Evolutionary conservation across 2,113 vertebrate species (phyloP).

Genomic region (Otocyon megalotis): DNA sequence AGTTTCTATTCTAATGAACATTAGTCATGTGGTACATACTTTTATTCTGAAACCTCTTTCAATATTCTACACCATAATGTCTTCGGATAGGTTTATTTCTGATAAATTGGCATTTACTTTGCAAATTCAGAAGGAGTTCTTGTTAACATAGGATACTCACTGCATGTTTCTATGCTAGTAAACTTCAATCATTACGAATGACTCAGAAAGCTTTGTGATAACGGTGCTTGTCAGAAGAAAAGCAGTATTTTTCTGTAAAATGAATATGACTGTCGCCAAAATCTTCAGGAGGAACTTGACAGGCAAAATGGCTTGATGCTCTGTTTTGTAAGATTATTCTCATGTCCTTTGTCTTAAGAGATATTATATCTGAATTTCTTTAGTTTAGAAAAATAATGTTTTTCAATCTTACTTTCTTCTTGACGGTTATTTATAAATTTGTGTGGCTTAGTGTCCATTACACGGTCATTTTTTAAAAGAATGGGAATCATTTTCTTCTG

Average conservation of each 20-base stretch:
- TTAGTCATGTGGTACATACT: not conserved
- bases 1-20: slow-evolving; percentile 53
- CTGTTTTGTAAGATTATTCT: slow-evolving; percentile 62
- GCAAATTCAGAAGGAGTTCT: slow-evolving; percentile 36
- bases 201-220: slow-evolving; percentile 51
- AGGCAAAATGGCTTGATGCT: slow-evolving; percentile 18
- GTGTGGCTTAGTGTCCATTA: not conserved
- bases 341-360: not conserved
- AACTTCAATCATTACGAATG: slow-evolving; percentile 50
- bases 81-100: slow-evolving; percentile 57
- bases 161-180: slow-evolving; percentile 51
- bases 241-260: slow-evolving; percentile 44
- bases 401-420: not conserved
- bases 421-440: slow-evolving; percentile 28
- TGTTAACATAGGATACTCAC: slow-evolving; percentile 19
- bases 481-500: not conserved
- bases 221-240: slow-evolving; percentile 19
- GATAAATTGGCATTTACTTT: slow-evolving; percentile 59
- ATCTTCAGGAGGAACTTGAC: slow-evolving; percentile 31
- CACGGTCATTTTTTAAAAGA: not conserved
- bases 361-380: not conserved
- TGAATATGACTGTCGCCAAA: slow-evolving; percentile 16
- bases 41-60: slow-evolving; percentile 67
- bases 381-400: not conserved
- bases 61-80: slow-evolving; percentile 20